Conservation (phyloP, 2,888 invertebrate species). For the Eilema caniola region DNA sequence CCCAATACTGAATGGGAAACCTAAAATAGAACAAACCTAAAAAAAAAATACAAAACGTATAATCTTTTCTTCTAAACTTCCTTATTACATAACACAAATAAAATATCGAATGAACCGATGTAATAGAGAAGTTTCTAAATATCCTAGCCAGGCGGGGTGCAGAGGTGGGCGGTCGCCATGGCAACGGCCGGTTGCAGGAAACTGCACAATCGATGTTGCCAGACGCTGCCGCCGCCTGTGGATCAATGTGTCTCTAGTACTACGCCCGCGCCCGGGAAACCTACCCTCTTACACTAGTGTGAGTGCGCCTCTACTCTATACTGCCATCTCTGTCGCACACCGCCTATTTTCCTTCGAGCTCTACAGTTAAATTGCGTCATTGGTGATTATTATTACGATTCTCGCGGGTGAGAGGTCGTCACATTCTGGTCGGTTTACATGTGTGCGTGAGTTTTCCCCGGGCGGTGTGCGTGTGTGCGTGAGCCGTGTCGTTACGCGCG, state of each 20-base stretch:
- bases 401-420: constrained; percentile 63
- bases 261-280: constrained; percentile 83
- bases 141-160: constrained; percentile 68
- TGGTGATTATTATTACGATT: constrained; percentile 37
- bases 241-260: constrained; percentile 88
- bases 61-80: constrained; percentile 33
- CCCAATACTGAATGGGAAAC: too few relatives aligned
- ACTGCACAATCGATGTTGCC: constrained; percentile 87
- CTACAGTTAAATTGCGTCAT: constrained; percentile 49
- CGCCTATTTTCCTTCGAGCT: constrained; percentile 60
- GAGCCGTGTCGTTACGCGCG: constrained; percentile 63
- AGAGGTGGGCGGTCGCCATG: constrained; percentile 78
- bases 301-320: constrained; percentile 54
- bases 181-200: constrained; percentile 83
- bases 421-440: constrained; percentile 41
- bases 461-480: constrained; percentile 66
- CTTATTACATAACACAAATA: constrained; percentile 51
- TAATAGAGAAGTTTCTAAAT: constrained; percentile 71
- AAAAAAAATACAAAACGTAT: constrained; percentile 28
- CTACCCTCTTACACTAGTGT: constrained; percentile 67
- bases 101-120: constrained; percentile 69
- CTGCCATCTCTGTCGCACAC: constrained; percentile 56
- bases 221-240: constrained; percentile 79
- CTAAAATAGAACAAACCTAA: constrained; percentile 27
- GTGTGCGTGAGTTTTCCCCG: constrained; percentile 76